Percentiles rank a stretch among this genome's conserved stretches.
Conservation (phyloP, 2,113 vertebrate genomes). For the Oryzias celebensis region DNA sequence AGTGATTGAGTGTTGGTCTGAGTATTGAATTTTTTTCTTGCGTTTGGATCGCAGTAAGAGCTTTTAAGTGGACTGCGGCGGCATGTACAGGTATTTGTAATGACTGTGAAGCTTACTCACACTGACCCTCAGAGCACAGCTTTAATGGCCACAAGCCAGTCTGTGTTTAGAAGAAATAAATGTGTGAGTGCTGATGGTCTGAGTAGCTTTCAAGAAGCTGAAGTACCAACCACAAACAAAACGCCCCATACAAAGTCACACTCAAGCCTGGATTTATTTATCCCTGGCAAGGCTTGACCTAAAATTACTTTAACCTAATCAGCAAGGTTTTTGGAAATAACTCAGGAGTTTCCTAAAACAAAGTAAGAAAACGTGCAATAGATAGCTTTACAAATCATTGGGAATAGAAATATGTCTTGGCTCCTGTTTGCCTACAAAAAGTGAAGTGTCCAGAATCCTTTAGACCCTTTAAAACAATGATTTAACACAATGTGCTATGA, state of each 20-base stretch:
- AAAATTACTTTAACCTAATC: too few relatives aligned
- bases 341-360: too few relatives aligned
- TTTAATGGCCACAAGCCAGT: constrained; percentile 30
- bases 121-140: constrained; percentile 12
- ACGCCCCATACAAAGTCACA: constrained; percentile 4
- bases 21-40: background rate
- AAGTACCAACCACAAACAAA: constrained; percentile 32
- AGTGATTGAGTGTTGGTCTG: background rate
- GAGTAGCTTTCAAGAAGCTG: constrained; percentile 34
- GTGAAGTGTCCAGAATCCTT: too few relatives aligned
- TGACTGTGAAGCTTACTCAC: constrained; percentile 4
- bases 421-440: too few relatives aligned
- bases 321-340: too few relatives aligned
- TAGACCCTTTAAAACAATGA: too few relatives aligned
- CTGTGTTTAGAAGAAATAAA: constrained; percentile 35
- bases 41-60: background rate
- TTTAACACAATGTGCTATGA: too few relatives aligned
- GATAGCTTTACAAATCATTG: too few relatives aligned
- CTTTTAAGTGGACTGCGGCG: constrained; percentile 3
- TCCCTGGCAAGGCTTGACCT: too few relatives aligned
- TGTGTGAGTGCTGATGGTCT: constrained; percentile 43
- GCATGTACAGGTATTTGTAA: constrained; percentile 12
- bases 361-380: too few relatives aligned
- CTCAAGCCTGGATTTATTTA: too few relatives aligned
- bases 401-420: too few relatives aligned